These are phyloP conservation scores for Ceratosolen fusciceps DNA, from an alignment of 1,140 invertebrate genomes.

Conservation along the genomic window DNA sequence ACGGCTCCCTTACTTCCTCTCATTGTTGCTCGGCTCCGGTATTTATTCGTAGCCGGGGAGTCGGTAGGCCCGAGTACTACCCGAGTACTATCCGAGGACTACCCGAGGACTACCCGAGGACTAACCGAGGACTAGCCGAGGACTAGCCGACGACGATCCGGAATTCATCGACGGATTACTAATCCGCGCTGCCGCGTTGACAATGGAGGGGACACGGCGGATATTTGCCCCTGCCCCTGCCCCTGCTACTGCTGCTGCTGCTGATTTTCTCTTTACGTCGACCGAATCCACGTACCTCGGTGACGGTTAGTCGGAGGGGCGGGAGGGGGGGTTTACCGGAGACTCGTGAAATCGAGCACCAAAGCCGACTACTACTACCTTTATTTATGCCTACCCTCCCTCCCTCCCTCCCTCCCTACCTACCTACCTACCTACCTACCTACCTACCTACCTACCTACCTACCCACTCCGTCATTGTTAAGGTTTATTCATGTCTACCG, in stretches of 20 bases:
- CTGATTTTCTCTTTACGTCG: slow-evolving; percentile 27
- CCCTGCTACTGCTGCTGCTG: no score
- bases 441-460: no score
- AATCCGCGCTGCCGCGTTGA: slow-evolving; percentile 29
- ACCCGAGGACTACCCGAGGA: no score
- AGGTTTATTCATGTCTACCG: neutral
- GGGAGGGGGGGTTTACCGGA: neutral
- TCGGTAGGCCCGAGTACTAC: no score
- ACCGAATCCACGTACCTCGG: neutral
- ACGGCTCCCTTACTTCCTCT: neutral
- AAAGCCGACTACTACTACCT: slow-evolving; percentile 22
- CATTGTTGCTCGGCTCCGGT: slow-evolving; percentile 1
- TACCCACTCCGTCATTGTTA: slow-evolving; percentile 18
- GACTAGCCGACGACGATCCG: neutral
- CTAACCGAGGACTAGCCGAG: no score
- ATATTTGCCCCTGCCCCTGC: no score
- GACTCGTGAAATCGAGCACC: slow-evolving; percentile 4
- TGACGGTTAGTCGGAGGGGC: neutral
- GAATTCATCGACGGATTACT: neutral
- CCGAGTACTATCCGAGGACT: no score
- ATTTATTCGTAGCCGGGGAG: slow-evolving; percentile 3
- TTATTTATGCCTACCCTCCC: no score
- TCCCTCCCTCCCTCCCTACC: no score
- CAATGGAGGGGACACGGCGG: slow-evolving; percentile 21
- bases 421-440: no score